Conservation (phyloP, 2,888 invertebrate genomes). For the Eulithis prunata region DNA sequence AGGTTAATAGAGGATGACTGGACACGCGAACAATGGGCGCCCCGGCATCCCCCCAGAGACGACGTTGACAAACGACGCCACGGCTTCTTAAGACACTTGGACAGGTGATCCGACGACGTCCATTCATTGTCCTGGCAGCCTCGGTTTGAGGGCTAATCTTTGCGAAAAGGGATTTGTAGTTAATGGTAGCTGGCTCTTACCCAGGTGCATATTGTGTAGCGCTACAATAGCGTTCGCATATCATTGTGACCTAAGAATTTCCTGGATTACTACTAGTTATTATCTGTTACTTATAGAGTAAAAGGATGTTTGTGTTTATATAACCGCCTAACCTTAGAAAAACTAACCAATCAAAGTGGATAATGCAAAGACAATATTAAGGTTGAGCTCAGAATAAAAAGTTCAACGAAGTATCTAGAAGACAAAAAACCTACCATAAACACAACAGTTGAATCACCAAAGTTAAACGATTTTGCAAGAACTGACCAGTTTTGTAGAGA, state of each 20-base stretch:
- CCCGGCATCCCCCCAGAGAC: slow-evolving; percentile 55
- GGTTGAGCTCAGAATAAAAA: slow-evolving; percentile 1
- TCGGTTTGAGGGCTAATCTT: slow-evolving; percentile 50
- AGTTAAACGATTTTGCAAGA: slow-evolving; percentile 32
- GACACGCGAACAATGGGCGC: slow-evolving; percentile 64
- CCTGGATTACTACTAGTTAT: background rate
- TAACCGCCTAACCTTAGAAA: background rate
- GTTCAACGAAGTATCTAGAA: slow-evolving; percentile 1
- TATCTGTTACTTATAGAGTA: background rate
- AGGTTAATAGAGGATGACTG: slow-evolving; percentile 59
- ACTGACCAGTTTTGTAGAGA: slow-evolving; percentile 46
- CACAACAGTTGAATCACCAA: slow-evolving; percentile 35
- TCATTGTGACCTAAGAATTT: background rate
- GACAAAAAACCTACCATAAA: slow-evolving; percentile 5
- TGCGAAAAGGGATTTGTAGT: slow-evolving; percentile 45
- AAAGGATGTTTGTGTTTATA: background rate
- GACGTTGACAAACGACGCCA: slow-evolving; percentile 73
- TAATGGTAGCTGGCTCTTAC: slow-evolving; percentile 34
- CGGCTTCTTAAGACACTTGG: slow-evolving; percentile 65
- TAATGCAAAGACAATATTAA: background rate
- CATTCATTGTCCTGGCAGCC: slow-evolving; percentile 64
- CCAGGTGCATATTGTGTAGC: slow-evolving; percentile 13
- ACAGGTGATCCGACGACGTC: slow-evolving; percentile 74
- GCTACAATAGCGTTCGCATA: background rate
- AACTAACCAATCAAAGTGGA: background rate